These are phyloP conservation scores for Falco naumanni DNA, from an alignment of 2,797 vertebrate genomes.

Conservation along the genomic window DNA sequence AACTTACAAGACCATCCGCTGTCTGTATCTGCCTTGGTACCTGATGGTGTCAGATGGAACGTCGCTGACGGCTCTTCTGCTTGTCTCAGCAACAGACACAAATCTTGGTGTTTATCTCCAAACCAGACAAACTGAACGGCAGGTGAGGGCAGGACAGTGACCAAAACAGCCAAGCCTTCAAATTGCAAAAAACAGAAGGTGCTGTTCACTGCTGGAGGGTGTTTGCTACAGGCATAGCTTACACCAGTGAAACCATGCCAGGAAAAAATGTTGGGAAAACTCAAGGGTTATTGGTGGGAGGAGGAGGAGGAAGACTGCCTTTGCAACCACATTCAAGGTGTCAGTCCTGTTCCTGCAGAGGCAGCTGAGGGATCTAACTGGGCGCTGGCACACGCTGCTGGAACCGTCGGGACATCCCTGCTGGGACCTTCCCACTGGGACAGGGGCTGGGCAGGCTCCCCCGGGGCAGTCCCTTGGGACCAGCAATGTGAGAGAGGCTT, in stretches of 20 bases:
- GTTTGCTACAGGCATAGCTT: accelerated
- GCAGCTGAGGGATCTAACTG: background rate
- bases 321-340: background rate
- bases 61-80: background rate
- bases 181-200: background rate
- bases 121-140: background rate
- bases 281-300: background rate
- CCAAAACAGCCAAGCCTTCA: background rate
- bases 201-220: background rate
- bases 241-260: background rate
- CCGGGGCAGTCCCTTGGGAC: accelerated
- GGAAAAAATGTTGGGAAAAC: background rate
- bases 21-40: background rate
- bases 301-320: background rate
- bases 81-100: background rate
- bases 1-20: background rate
- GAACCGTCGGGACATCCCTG: background rate
- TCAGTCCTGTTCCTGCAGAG: background rate
- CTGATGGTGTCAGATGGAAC: background rate
- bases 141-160: background rate
- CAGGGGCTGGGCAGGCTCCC: background rate
- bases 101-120: background rate
- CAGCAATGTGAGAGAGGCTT: accelerated
- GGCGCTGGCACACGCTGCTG: background rate
- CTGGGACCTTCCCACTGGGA: background rate